Percentiles rank a stretch among this genome's conserved stretches.
phyloP scores from a whole-genome alignment of 2,113 vertebrate genomes.

The Otolemur garnettii region DNA sequence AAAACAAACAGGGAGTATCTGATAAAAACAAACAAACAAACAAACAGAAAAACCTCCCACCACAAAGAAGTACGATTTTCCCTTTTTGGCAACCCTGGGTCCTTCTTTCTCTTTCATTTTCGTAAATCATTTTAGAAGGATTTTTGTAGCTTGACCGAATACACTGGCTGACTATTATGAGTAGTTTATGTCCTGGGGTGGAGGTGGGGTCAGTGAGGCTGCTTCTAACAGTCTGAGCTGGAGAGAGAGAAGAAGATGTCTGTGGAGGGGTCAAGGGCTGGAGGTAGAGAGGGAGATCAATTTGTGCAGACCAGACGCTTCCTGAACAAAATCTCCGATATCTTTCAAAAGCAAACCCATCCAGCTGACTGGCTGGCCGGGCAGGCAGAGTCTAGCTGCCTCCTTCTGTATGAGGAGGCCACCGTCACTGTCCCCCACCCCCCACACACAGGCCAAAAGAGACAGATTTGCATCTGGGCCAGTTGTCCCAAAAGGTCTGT shows the following conservation, averaged over 20 bases:
- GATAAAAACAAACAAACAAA: not conserved
- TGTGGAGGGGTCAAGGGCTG: not conserved
- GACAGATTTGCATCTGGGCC: not conserved
- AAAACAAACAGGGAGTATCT: not conserved
- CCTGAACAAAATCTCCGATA: not conserved
- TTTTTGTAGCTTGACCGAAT: not conserved
- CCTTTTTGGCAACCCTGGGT: not conserved
- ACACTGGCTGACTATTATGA: not conserved
- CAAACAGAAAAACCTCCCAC: not conserved
- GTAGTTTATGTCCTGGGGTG: not conserved
- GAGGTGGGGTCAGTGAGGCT: not conserved
- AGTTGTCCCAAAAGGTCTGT: not conserved
- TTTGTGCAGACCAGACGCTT: not conserved
- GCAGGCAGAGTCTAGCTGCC: not conserved
- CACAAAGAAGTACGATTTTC: not conserved
- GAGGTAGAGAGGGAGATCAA: not conserved
- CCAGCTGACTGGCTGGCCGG: not conserved
- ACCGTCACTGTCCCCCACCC: fast-evolving
- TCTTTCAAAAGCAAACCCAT: not conserved
- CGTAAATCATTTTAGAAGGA: not conserved
- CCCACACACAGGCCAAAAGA: not conserved
- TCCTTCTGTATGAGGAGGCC: not conserved
- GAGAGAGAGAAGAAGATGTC: not conserved
- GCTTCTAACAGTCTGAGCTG: not conserved
- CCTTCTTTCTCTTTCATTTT: not conserved